These are phyloP conservation scores for Erithacus rubecula DNA, from an alignment of 2,797 vertebrate genomes.

Conservation along the genomic window DNA sequence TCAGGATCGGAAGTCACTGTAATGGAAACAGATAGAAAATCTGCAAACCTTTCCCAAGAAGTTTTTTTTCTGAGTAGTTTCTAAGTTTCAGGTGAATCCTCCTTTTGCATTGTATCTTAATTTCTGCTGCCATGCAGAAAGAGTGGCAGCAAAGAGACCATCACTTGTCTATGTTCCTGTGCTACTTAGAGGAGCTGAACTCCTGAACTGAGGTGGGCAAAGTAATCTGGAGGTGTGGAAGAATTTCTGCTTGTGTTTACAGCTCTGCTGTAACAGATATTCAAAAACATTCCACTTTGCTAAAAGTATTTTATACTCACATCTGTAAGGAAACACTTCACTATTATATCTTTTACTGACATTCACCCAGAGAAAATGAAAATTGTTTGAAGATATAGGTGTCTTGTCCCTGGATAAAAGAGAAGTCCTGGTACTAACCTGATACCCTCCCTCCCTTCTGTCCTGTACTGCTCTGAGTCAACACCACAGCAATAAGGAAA, in stretches of 20 bases:
- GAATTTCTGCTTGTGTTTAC: background rate
- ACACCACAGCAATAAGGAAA: background rate
- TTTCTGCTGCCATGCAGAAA: background rate
- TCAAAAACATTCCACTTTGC: background rate
- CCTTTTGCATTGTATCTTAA: background rate
- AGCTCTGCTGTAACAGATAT: background rate
- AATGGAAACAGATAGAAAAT: background rate
- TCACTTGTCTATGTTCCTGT: background rate
- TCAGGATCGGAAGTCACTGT: background rate
- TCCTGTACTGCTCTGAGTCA: background rate
- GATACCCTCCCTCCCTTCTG: background rate
- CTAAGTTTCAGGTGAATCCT: background rate
- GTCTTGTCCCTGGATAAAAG: background rate
- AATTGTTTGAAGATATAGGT: background rate
- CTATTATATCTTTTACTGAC: background rate
- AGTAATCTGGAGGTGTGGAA: background rate
- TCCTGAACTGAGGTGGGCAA: background rate
- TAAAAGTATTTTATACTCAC: background rate
- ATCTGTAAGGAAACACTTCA: background rate
- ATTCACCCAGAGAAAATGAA: background rate
- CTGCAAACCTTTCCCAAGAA: background rate
- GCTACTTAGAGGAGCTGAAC: background rate
- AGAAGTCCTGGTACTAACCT: background rate
- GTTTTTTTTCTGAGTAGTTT: background rate
- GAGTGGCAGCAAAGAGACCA: background rate